Base-by-base conservation (phyloP, 2,113 vertebrate genomes). In the Prochilodus magdalenae region DNA sequence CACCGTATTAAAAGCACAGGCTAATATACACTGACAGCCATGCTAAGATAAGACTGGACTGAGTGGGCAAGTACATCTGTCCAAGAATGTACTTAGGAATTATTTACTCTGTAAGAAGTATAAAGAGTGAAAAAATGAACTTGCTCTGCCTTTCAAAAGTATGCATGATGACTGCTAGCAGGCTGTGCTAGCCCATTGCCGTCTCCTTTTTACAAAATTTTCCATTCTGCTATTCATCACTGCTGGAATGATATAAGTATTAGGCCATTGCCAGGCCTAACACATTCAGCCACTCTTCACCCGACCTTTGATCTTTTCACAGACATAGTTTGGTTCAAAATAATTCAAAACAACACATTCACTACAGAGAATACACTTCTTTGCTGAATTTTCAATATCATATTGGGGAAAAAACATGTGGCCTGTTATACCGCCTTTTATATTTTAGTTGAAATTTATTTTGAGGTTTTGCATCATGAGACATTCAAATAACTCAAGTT, bases 1-100 rank as follows among this genome's bases (percentile, higher is more conserved):
- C 30, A 47, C 30, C 49, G 79, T 80, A 82, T 81, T 79, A 84
- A 79, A 86, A 78, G 74, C 77, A 60, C 71, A 77, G 76, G 60
- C 40, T 87, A 83, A 82, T 86, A 71, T 66, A 72, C 75, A 76
- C 29, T 22, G 81, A 70, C 76, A 82, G 51, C 75, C 72, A 79
- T 20, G 53, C n/a, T 40, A 26, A 71, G 76, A 79, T 80, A 78
- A 74, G 55, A 60, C 18, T 22, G 11, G 60, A 75, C 24, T 1
- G 44, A 75, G 59, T 47, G 44, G 63, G 33, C 51, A 75, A 69
- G 63, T 36, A 69, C 63, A 76, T 60, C 26, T 82, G 80, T 82
- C 63, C 26, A 70, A 59, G 49, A 81, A 75, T 69, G 62, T 81
- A 75, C 80, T 75, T 57, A 75, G 62, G 75, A 82, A 76, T 47